Base-by-base conservation (phyloP, 1,140 invertebrate genomes). In the Megathymus violae region DNA sequence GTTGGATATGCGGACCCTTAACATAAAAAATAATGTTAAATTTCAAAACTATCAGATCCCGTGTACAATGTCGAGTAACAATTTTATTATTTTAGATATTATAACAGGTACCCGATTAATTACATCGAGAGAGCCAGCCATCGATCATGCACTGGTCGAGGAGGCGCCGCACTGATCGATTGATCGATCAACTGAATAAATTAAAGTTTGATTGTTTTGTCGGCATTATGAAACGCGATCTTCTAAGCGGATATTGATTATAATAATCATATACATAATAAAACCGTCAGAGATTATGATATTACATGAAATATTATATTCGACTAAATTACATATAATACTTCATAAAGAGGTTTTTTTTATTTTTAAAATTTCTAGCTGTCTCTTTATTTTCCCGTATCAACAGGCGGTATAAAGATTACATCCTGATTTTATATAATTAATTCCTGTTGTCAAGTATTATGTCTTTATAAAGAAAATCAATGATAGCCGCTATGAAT, bases 141-240 rank as follows among this genome's bases (percentile, higher is more conserved):
- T 52, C 61, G 61, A 63, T 64, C 62, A 47, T 48, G 17, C 43
- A 59, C 25, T 22, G 48, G 50, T 40, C 48, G 46, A 38, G 17
- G 41, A 64, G 62, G 62, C 62, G 62, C 62, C 62, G 52, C 25
- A 0, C 43, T 59, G 62, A 64, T 58, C 51, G 52, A 64, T 64
- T 50, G 62, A 58, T 34, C 36, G 52, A 50, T 56, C 38, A 51
- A 43, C 25, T 52, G 48, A 52, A 62, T 62, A 62, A 62, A 62
- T 62, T 62, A 62, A 62, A 62, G 43, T 52, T 62, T 51, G 60
- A 62, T 62, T 62, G 50, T 62, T 62, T 51, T 62, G 51, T 54
- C 51, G 51, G 51, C 38, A 5, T 22, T 4, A 40, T 43, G 13
- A 22, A 36, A 54, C 41, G 51, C 40, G 51, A 54, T 54, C 15